Conservation (phyloP, 2,113 vertebrate species). For the Crotophaga sulcirostris region DNA sequence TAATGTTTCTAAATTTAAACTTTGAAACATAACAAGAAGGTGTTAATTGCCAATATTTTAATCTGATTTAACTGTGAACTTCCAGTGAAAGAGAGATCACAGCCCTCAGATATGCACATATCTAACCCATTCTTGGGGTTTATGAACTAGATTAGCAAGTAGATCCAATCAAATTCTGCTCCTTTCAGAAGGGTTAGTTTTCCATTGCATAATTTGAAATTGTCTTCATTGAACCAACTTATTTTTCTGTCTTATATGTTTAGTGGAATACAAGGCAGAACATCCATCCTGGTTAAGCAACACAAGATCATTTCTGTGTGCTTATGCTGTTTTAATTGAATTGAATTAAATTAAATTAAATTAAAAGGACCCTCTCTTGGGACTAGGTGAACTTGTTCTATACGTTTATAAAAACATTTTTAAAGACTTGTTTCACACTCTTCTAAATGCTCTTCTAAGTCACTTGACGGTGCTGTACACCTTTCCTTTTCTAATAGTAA, state of each 20-base stretch:
- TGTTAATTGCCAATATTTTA: background rate
- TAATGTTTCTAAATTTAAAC: background rate
- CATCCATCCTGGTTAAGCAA: background rate
- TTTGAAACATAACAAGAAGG: background rate
- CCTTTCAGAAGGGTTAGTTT: background rate
- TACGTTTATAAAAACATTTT: background rate
- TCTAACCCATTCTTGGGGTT: fast-evolving
- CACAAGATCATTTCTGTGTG: background rate
- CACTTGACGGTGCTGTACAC: fast-evolving
- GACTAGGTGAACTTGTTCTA: background rate
- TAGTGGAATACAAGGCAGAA: background rate
- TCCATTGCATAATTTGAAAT: background rate
- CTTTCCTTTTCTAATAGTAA: background rate
- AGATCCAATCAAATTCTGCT: background rate
- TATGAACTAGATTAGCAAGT: background rate
- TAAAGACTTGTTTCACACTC: background rate
- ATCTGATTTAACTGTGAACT: background rate
- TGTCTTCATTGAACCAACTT: background rate
- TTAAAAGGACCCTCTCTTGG: background rate
- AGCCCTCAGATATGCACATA: background rate
- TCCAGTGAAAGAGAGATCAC: background rate
- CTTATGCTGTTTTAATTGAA: background rate
- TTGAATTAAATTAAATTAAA: background rate
- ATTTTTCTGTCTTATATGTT: background rate
- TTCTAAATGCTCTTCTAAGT: background rate